Base-by-base conservation (phyloP, 2,113 vertebrate genomes). In the Saccopteryx leptura region DNA sequence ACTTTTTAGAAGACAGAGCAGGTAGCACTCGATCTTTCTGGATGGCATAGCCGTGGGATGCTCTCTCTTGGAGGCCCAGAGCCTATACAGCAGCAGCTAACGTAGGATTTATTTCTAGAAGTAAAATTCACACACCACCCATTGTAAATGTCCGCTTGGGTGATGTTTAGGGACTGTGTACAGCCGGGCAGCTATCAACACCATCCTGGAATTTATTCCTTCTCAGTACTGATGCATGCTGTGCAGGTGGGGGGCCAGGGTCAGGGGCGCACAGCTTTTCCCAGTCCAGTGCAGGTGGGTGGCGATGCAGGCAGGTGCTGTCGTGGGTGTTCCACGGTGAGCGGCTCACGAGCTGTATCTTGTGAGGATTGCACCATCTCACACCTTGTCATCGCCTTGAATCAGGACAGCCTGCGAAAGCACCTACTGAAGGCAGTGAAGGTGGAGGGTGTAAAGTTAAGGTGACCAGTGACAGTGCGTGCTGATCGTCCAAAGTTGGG, bases 231-330 rank as follows among this genome's bases (percentile, higher is more conserved):
- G 7, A 19, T 21, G 75, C n/a, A 0, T 2, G 14, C 24, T 48
- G 4, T 33, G 63, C 18, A 1, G 48, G 58, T 4, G 39, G n/a
- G 50, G 17, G 4, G n/a, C 54, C 1, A 6, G 26, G 63, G 4
- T 1, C 7, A 1, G n/a, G n/a, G 13, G 33, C 0, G 28, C 10
- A 68, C 19, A 13, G 46, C 12, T 61, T 31, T 60, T 17, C 10
- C 1, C 4, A 26, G 71, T 13, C 56, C 61, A 21, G 58, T 48
- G 8, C 21, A 5, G 26, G n/a, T 8, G 6, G 14, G n/a, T 8
- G 6, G 14, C 24, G 0, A 8, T 1, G 3, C 24, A 23, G 19
- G 31, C n/a, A 19, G 52, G 19, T 4, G 8, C 1, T 0, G 1
- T 39, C 24, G 0, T 1, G 46, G 88, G 56, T 46, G 21, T 79